Percentiles rank a stretch among this genome's conserved stretches.
phyloP scores from a whole-genome alignment of 2,797 vertebrate genomes.

The Clarias laeviceps region DNA sequence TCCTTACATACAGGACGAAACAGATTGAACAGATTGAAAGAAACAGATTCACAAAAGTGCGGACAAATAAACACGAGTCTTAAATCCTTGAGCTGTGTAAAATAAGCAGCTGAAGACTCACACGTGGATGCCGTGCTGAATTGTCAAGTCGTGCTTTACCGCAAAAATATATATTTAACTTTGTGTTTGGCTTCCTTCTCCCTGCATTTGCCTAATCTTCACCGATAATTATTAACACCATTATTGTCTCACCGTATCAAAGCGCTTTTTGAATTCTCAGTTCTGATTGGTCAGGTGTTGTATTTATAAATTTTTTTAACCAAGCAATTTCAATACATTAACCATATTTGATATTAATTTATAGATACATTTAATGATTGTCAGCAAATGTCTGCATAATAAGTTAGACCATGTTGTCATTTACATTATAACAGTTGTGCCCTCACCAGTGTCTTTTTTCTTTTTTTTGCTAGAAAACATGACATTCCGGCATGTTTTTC shows the following conservation, averaged over 20 bases:
- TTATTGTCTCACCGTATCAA: not conserved
- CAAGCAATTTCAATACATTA: not conserved
- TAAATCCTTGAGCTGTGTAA: constrained; percentile 10
- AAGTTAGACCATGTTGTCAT: not conserved
- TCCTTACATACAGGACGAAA: not conserved
- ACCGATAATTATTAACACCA: not conserved
- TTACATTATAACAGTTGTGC: not conserved
- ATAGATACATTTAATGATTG: not conserved
- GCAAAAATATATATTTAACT: not conserved
- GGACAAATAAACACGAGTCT: not conserved
- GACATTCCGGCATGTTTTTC: not conserved
- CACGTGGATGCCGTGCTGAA: not conserved
- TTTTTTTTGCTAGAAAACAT: not conserved
- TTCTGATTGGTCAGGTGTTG: not conserved
- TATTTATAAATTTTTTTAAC: not conserved
- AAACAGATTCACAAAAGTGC: not conserved
- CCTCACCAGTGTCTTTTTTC: too few relatives aligned
- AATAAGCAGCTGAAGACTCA: not conserved
- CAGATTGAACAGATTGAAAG: not conserved
- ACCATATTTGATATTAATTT: not conserved
- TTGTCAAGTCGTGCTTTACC: not conserved
- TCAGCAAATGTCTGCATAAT: not conserved
- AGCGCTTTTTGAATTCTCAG: not conserved
- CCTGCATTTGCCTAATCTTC: not conserved
- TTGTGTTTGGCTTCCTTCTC: not conserved